Evolutionary conservation across 1,140 invertebrate genomes (phyloP), one percentile per base, ranked within the genome.

Genomic region (Chrysomallon squamiferum): DNA sequence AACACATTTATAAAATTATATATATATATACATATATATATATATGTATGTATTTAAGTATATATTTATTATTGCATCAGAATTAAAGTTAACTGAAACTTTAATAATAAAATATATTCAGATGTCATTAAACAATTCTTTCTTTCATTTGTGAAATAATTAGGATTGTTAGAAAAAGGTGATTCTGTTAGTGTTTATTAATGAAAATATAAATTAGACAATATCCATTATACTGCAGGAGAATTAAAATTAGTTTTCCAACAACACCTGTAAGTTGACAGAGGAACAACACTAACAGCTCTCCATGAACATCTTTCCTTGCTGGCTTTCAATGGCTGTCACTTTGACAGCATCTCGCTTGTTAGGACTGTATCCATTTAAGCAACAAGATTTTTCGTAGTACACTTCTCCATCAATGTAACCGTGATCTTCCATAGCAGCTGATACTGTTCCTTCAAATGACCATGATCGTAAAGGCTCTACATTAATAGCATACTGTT

Each of bases 341-440:
- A 75, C 74, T 29, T 59, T 65, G 0, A 84, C 81, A 33, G 47
- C 45, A 41, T 82, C 81, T 68, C 78, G 76, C 58, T 75, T 77
- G 25, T 60, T 38, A 29, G 80, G 78, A 3, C 38, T 29, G 54
- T 73, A 82, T 1, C 73, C 76, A 59, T 76, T 60, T 1, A 64
- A 22, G 68, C 79, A 75, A 0, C 61, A 72, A 38, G 62, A 38
- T 38, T 27, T 11, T 25, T 43, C 58, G 49, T 80, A 82, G 62
- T 72, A 83, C 30, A 78, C 74, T 45, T 83, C 80, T 22, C 67
- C 70, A 62, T 81, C 74, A 32, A 83, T 78, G 50, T 80, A 85
- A 9, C 83, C 83, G 77, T 81, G 76, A 59, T 78, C 75, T 18
- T 61, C 35, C 57, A 69, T 69, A 15, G 74, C 66, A 9, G 66